Conservation (phyloP, 2,113 vertebrate species). For the Cebus imitator region DNA sequence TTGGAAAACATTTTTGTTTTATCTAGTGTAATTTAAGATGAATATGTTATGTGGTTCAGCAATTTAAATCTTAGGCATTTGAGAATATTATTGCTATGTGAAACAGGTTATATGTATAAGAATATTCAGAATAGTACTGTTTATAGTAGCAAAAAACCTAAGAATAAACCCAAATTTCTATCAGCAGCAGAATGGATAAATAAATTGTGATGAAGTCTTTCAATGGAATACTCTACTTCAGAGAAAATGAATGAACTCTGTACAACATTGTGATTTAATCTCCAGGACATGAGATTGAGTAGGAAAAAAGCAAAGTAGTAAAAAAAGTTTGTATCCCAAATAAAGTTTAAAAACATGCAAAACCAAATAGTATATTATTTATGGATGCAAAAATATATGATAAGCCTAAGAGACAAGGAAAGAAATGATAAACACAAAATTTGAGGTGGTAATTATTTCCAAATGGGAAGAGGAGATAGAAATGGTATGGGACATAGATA, state of each 20-base stretch:
- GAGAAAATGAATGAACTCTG: not conserved
- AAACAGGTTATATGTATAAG: not conserved
- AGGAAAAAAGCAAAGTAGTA: not conserved
- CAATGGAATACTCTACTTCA: not conserved
- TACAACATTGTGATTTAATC: not conserved
- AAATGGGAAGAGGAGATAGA: not conserved
- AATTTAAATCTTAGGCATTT: not conserved
- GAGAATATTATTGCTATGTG: not conserved
- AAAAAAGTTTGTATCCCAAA: not conserved
- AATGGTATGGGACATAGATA: not conserved
- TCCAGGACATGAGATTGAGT: not conserved
- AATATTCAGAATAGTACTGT: conserved; percentile 4
- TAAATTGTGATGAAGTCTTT: not conserved
- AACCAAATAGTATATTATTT: not conserved
- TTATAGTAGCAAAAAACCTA: not conserved
- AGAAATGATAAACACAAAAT: not conserved
- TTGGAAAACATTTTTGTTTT: conserved; percentile 46
- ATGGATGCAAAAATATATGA: not conserved
- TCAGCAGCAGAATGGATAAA: not conserved
- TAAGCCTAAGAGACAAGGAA: not conserved
- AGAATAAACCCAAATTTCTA: not conserved
- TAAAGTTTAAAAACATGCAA: not conserved
- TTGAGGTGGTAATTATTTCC: not conserved
- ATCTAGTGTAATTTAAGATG: not conserved
- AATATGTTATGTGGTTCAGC: not conserved